phyloP scores from a whole-genome alignment of 2,113 vertebrate genomes.

The Tachysurus fulvidraco region DNA sequence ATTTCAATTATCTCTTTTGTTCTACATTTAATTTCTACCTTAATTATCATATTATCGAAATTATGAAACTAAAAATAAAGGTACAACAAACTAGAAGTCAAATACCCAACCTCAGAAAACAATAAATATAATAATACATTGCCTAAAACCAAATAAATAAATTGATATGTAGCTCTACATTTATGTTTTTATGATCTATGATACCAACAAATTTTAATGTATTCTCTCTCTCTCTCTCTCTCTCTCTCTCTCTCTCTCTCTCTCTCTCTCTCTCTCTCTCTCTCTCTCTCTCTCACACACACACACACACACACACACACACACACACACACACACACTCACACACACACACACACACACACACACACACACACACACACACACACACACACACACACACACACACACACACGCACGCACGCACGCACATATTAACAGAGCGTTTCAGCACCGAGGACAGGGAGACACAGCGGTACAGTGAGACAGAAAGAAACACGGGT shows the following conservation, averaged over 20 bases:
- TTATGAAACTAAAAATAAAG: background rate
- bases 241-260: too few relatives aligned
- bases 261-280: too few relatives aligned
- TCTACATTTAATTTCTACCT: background rate
- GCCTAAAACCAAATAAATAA: background rate
- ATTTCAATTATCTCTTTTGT: background rate
- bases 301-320: too few relatives aligned
- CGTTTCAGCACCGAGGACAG: slow-evolving; percentile 31
- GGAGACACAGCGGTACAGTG: background rate
- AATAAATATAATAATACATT: background rate
- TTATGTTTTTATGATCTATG: background rate
- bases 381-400: slow-evolving; percentile 7
- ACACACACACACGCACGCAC: background rate
- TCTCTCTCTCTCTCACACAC: too few relatives aligned
- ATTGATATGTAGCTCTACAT: background rate
- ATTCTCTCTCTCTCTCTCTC: too few relatives aligned
- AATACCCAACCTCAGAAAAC: background rate
- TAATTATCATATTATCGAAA: background rate
- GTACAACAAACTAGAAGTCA: background rate
- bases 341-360: background rate
- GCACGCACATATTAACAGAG: background rate
- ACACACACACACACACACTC: too few relatives aligned
- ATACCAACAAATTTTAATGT: background rate
- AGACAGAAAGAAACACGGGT: background rate
- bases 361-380: background rate